Evolutionary conservation across 2,113 vertebrate species (phyloP).

Genomic region (Beaufortia kweichowensis): DNA sequence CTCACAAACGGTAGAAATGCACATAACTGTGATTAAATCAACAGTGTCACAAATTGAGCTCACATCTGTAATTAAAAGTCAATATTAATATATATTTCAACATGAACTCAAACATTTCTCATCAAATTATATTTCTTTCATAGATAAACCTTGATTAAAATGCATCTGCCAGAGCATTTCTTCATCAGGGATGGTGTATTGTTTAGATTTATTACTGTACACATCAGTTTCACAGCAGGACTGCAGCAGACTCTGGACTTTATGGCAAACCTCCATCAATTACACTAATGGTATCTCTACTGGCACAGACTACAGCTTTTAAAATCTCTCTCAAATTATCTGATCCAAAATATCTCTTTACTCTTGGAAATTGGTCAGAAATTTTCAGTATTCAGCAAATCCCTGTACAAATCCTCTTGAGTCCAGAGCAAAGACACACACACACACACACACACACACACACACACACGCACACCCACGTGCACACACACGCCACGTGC

Average conservation of each 20-base stretch:
- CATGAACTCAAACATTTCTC: too few relatives aligned
- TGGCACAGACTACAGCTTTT: conserved; percentile 54
- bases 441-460: background rate
- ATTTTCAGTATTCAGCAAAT: conserved; percentile 31
- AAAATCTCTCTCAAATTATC: conserved; percentile 59
- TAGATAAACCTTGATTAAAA: too few relatives aligned
- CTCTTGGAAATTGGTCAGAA: conserved; percentile 54
- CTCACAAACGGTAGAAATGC: background rate
- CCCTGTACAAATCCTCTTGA: background rate
- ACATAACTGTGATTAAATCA: background rate
- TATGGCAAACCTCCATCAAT: conserved; percentile 60
- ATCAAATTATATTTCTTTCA: too few relatives aligned
- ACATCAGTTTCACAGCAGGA: background rate
- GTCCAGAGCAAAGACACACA: too few relatives aligned
- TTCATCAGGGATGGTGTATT: background rate
- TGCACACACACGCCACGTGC: too few relatives aligned
- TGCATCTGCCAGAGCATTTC: too few relatives aligned
- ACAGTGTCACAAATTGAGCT: background rate
- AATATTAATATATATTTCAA: too few relatives aligned
- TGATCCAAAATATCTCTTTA: conserved; percentile 60
- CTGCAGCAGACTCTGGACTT: conserved; percentile 42
- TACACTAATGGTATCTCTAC: conserved; percentile 62
- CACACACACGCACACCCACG: too few relatives aligned
- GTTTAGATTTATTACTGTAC: background rate
- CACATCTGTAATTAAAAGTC: too few relatives aligned